Conservation (phyloP, 1,140 invertebrate genomes). For the Conus betulinus region DNA sequence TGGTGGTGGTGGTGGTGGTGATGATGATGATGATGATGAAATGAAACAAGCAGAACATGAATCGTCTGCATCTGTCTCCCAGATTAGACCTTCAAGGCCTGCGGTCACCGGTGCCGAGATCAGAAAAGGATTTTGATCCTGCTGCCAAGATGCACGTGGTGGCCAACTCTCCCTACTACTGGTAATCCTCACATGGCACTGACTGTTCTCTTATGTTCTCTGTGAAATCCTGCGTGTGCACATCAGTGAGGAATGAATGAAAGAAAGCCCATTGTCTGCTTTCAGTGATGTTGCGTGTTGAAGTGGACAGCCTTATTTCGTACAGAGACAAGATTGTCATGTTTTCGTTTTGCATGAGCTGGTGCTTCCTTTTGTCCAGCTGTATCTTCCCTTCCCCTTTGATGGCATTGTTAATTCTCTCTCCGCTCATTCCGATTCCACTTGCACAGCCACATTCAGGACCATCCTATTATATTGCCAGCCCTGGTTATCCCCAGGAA, state of each 20-base stretch:
- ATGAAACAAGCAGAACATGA: no score
- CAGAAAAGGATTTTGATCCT: constrained; percentile 70
- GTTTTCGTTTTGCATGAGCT: no score
- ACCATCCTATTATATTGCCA: no score
- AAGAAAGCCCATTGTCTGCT: background rate
- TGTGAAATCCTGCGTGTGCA: background rate
- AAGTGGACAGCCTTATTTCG: background rate
- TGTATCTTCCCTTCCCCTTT: no score
- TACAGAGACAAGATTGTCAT: no score
- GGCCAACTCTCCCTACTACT: constrained; percentile 64
- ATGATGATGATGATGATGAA: no score
- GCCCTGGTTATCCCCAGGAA: no score
- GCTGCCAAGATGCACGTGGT: constrained; percentile 73
- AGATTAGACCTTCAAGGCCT: constrained; percentile 71
- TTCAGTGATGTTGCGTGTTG: background rate
- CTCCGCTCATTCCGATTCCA: no score
- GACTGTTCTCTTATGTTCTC: background rate
- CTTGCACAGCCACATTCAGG: no score
- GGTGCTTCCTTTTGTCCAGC: no score
- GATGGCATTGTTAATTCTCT: no score
- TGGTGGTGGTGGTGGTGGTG: no score
- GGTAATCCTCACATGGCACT: constrained; percentile 45
- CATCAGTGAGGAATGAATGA: background rate
- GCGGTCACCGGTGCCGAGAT: constrained; percentile 60
- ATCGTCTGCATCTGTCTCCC: background rate